A percentile compares a stretch with the other conserved stretches of the same genome.
These are phyloP conservation scores for Trachops cirrhosus DNA, from an alignment of 2,797 vertebrate genomes.

Conservation along the genomic window DNA sequence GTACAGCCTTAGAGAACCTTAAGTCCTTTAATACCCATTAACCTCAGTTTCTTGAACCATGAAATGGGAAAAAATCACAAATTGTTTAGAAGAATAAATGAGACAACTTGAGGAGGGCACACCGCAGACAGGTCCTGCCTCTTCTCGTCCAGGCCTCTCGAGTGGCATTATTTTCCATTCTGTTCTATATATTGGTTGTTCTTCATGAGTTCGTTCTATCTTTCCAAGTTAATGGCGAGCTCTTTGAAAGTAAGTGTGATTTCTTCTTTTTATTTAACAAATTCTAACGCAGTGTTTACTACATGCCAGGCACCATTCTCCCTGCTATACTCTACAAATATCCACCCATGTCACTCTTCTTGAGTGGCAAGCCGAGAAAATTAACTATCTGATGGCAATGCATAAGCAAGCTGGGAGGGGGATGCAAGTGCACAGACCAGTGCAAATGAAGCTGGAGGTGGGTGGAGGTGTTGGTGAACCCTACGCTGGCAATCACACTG, in stretches of 20 bases:
- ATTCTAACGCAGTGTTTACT: background rate
- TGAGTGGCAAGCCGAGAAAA: background rate
- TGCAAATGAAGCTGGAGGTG: no score
- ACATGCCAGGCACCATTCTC: background rate
- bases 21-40: background rate
- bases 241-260: background rate
- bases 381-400: background rate
- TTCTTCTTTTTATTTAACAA: conserved; percentile 11
- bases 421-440: background rate
- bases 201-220: background rate
- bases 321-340: background rate
- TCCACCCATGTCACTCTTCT: background rate
- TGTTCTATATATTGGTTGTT: background rate
- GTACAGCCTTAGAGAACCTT: background rate
- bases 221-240: background rate
- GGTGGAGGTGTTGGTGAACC: no score
- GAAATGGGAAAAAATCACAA: background rate
- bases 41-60: background rate
- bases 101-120: background rate
- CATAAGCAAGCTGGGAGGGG: background rate
- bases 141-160: background rate
- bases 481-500: background rate
- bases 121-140: background rate
- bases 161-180: background rate
- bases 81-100: background rate